These are phyloP conservation scores for Aegithalos caudatus DNA, from an alignment of 2,113 vertebrate genomes.

Conservation along the genomic window DNA sequence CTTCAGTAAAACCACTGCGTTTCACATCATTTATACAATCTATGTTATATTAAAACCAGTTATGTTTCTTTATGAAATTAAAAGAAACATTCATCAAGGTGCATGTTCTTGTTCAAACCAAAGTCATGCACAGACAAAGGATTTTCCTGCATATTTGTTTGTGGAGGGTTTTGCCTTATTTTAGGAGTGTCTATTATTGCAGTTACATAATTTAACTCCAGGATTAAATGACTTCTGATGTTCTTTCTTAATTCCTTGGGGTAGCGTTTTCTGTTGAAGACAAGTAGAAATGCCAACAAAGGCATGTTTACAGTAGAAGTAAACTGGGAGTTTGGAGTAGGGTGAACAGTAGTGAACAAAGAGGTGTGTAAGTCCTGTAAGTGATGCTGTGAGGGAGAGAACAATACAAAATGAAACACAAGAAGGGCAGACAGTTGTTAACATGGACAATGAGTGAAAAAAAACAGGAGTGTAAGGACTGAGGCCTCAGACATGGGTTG, in stretches of 20 bases:
- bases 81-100: neutral
- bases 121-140: neutral
- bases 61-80: neutral
- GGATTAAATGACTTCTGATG: neutral
- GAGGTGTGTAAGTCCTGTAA: neutral
- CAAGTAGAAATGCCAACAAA: neutral
- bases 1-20: neutral
- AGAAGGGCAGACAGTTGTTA: neutral
- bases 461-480: fast-evolving
- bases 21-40: neutral
- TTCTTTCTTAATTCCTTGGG: neutral
- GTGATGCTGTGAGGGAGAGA: neutral
- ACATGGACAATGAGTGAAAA: neutral
- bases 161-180: neutral
- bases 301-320: neutral
- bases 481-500: neutral
- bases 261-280: neutral
- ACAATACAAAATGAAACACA: neutral
- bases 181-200: neutral
- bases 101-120: neutral
- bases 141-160: neutral
- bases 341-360: neutral
- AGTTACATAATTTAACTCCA: neutral
- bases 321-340: neutral
- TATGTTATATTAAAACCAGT: neutral